Base-by-base conservation (phyloP, 2,797 vertebrate species). In the Gymnoscopelus braueri region DNA sequence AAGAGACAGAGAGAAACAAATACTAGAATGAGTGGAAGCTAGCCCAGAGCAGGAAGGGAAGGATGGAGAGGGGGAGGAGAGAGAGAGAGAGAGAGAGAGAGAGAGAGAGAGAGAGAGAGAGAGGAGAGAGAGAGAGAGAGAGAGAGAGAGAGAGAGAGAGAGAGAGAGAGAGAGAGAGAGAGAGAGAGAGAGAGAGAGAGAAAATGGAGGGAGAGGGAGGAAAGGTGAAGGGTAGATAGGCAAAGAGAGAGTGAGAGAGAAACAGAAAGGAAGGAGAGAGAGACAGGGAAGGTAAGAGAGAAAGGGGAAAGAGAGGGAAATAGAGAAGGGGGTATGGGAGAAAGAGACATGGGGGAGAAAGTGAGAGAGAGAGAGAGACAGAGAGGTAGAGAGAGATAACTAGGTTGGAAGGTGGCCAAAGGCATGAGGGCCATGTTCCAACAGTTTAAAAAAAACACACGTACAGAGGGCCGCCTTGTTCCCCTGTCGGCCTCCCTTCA, bases 381-480 rank as follows among this genome's bases (percentile, higher is more conserved):
- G 52, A 62, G 62, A 71, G 61, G 8, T 2, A 39, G 66, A 82
- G 72, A 9, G 39, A 50, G 84, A 89, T 90, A 91, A 91, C 88
- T 88, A 87, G 87, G 79, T 79, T 92, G 90, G 91, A 90, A 63
- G 5, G 44, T 6, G 74, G 80, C 90, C 90, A 92, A 78, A 84
- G 78, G 72, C 61, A 53, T 80, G 72, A 74, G 78, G 90, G 89
- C 87, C 62, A 69, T 14, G 65, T 67, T 91, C 89, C 89, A 91
- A 80, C 44, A 69, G 69, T 70, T 44, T 44, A 44, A 44, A 44
- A 44, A 44, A 79, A 89, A 80, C 89, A 44, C 39, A 10, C 85
- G 89, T 7, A 49, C 87, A 91, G 91, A 91, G 86, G 39, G 80
- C 83, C 74, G 83, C 80, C 84, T 88, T 89, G 89, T 90, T 79